A percentile compares a stretch with the other conserved stretches of the same genome.
Conservation (phyloP, 2,797 vertebrate genomes). For the Halcyon chelicuti region DNA sequence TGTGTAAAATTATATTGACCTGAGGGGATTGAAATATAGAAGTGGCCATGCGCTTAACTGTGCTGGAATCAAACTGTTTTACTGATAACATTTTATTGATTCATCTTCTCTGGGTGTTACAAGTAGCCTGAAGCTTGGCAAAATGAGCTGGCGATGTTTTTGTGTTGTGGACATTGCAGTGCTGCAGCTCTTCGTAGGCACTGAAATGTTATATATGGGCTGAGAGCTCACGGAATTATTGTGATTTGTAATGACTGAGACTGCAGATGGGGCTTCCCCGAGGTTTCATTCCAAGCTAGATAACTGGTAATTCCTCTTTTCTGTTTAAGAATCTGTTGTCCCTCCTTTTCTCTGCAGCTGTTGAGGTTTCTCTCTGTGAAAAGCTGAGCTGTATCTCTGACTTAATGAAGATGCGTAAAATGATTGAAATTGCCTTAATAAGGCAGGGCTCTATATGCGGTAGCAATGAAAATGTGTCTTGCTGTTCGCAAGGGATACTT, state of each 20-base stretch:
- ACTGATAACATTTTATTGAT: conserved; percentile 74
- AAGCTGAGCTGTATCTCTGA: background rate
- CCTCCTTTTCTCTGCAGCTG: conserved; percentile 48
- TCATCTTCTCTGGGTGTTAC: conserved; percentile 55
- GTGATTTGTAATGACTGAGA: conserved; percentile 40
- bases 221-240: conserved; percentile 28
- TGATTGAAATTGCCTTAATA: conserved; percentile 18
- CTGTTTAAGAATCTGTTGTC: conserved; percentile 63
- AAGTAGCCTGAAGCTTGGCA: conserved; percentile 52
- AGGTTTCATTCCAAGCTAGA: conserved; percentile 65
- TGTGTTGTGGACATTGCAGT: conserved; percentile 17
- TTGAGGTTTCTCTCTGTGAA: conserved; percentile 21
- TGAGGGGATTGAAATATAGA: conserved; percentile 62
- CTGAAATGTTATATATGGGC: conserved; percentile 42
- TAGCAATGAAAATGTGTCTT: background rate
- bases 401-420: conserved; percentile 52
- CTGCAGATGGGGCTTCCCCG: conserved; percentile 60
- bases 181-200: conserved; percentile 21
- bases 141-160: conserved; percentile 39
- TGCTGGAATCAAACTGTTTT: conserved; percentile 72
- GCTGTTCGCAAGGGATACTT: background rate
- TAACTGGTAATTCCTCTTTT: conserved; percentile 58
- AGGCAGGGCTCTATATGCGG: background rate
- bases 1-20: conserved; percentile 71
- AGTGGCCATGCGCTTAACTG: conserved; percentile 58